These are phyloP conservation scores for Xyrauchen texanus DNA, from an alignment of 2,113 vertebrate genomes.

Conservation along the genomic window DNA sequence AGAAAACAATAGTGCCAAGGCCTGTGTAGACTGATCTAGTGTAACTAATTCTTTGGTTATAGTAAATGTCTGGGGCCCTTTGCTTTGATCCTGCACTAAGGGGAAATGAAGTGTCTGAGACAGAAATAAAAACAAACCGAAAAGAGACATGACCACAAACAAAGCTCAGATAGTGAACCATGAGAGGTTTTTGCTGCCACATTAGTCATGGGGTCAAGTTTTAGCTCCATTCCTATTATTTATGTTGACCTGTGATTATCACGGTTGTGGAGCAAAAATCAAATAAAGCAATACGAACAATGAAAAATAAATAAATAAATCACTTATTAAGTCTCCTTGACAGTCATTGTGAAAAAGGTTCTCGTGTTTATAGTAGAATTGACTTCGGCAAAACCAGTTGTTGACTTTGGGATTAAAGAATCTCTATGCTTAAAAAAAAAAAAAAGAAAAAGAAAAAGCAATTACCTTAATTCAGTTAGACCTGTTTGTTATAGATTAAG, in stretches of 20 bases:
- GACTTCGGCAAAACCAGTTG: too few relatives aligned
- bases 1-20: too few relatives aligned
- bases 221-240: conserved; percentile 39
- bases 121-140: too few relatives aligned
- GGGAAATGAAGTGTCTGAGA: too few relatives aligned
- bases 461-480: conserved; percentile 61
- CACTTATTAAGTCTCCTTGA: conserved; percentile 41
- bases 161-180: conserved; percentile 5
- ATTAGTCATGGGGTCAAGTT: conserved; percentile 50
- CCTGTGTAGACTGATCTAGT: too few relatives aligned
- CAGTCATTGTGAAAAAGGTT: conserved; percentile 39
- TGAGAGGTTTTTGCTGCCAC: conserved; percentile 39
- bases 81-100: too few relatives aligned
- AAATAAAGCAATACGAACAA: conserved; percentile 58
- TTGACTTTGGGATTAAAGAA: too few relatives aligned
- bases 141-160: not conserved
- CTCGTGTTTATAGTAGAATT: too few relatives aligned
- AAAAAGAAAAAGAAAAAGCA: conserved; percentile 27
- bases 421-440: not conserved
- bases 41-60: too few relatives aligned
- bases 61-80: too few relatives aligned
- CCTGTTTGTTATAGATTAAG: conserved; percentile 64
- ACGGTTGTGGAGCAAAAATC: conserved; percentile 54
- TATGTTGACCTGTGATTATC: conserved; percentile 56
- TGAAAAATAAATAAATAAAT: conserved; percentile 33